phyloP scores from a whole-genome alignment of 2,797 vertebrate genomes.

The Neomorphus geoffroyi region DNA sequence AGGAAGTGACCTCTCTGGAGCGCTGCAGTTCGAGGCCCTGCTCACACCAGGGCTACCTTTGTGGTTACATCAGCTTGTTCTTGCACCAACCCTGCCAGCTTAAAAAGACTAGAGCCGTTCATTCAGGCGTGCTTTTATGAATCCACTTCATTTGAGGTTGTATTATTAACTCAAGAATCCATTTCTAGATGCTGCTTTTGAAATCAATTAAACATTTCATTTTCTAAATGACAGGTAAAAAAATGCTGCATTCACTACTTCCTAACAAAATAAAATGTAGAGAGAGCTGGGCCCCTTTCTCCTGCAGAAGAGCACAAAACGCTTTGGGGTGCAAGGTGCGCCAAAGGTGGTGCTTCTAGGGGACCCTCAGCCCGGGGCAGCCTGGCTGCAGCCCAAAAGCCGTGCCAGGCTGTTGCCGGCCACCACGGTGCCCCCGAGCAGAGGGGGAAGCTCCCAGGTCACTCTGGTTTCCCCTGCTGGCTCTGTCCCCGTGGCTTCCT shows the following conservation, averaged over 20 bases:
- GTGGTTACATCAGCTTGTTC: not conserved
- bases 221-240: slow-evolving; percentile 31
- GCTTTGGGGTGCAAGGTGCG: not conserved
- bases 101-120: not conserved
- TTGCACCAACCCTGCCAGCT: not conserved
- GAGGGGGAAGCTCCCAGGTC: not conserved
- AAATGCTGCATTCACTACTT: slow-evolving; percentile 43
- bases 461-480: not conserved
- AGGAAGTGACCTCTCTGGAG: not conserved
- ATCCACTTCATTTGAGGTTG: not conserved
- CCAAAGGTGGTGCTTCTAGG: no score
- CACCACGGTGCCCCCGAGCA: rapidly evolving
- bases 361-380: not conserved
- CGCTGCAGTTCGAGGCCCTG: not conserved
- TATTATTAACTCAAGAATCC: slow-evolving; percentile 17
- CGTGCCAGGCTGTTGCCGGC: not conserved
- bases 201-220: slow-evolving; percentile 32
- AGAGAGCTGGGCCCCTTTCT: no score
- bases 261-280: slow-evolving; percentile 54
- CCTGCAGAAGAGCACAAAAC: not conserved
- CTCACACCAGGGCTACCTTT: not conserved
- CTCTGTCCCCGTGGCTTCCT: rapidly evolving
- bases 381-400: not conserved
- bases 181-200: slow-evolving; percentile 34
- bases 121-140: not conserved